Evolutionary conservation across 2,888 invertebrate genomes (phyloP), one percentile per base, ranked within the genome.

Genomic region (Tetragnatha montana): DNA sequence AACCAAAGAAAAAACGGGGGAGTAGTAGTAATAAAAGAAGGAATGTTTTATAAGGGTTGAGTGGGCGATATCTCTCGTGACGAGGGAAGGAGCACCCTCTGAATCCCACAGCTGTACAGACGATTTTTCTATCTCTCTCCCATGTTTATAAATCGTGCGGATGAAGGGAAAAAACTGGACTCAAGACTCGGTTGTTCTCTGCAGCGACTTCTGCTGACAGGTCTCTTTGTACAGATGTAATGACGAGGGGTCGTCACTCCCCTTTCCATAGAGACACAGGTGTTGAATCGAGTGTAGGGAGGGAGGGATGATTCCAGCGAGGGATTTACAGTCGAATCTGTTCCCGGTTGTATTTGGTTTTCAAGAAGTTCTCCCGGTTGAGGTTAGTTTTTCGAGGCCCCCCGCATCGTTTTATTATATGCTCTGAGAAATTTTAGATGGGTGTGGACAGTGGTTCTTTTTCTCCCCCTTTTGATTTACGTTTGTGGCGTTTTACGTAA

Each of bases 1-100:
- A 70, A 70, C 47, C 51, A 60, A 71, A 69, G 71, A 70, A 81
- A 68, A 71, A 35, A 70, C 82, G 82, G 88, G 88, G 83, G 89
- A 80, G 81, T 71, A 49, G 76, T 35, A 35, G 35, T 35, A 35
- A 35, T 35, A 35, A 35, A 35, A 35, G 73, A 21, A n/a, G 50
- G 89, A 68, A 85, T 85, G 84, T 89, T 85, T 85, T 85, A 85
- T 85, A 89, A 85, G 89, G 89, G 84, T 75, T 85, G 84, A 87
- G 88, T 88, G 80, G 88, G 88, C 88, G 88, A 84, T 88, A 84
- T 79, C 79, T 80, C 51, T n/a, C 79, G 76, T 35, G 79, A 68
- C 68, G 78, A 82, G 81, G 81, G 81, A 73, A 73, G 19, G 47
- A 21, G 83, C 88, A 88, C 88, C 88, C 83, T 88, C 35, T 3